Conservation (phyloP, 2,888 invertebrate species). For the Conomelus anceps region DNA sequence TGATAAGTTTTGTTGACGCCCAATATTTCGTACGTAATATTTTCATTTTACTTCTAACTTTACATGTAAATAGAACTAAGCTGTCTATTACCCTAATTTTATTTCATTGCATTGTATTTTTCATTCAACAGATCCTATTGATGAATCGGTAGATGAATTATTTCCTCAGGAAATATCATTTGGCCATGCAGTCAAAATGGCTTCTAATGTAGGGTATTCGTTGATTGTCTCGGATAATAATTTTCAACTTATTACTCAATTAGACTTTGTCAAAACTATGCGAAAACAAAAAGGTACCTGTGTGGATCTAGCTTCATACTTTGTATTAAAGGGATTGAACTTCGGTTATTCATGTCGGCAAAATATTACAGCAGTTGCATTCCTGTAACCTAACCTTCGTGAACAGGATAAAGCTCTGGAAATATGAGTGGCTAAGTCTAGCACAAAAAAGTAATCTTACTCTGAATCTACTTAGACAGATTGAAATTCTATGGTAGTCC, state of each 20-base stretch:
- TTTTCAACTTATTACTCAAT: not conserved
- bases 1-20: conserved; percentile 28
- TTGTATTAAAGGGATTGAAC: not conserved
- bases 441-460: not conserved
- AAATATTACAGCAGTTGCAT: not conserved
- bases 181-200: conserved; percentile 13
- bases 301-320: not conserved
- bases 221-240: not conserved
- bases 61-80: not conserved
- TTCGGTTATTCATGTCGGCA: not conserved
- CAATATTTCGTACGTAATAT: conserved; percentile 20
- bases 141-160: not conserved
- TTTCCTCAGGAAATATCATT: not conserved
- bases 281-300: not conserved
- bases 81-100: not conserved
- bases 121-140: not conserved
- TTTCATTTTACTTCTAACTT: not conserved
- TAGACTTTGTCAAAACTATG: not conserved
- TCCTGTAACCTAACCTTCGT: not conserved
- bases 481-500: not conserved
- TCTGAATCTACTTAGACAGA: not conserved
- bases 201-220: conserved; percentile 9
- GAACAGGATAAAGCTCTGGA: not conserved
- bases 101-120: not conserved
- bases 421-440: not conserved